Percentiles rank a stretch among this genome's conserved stretches.
Evolutionary conservation across 2,888 invertebrate genomes (phyloP).

Genomic region (Hydroisotoma schaefferi): DNA sequence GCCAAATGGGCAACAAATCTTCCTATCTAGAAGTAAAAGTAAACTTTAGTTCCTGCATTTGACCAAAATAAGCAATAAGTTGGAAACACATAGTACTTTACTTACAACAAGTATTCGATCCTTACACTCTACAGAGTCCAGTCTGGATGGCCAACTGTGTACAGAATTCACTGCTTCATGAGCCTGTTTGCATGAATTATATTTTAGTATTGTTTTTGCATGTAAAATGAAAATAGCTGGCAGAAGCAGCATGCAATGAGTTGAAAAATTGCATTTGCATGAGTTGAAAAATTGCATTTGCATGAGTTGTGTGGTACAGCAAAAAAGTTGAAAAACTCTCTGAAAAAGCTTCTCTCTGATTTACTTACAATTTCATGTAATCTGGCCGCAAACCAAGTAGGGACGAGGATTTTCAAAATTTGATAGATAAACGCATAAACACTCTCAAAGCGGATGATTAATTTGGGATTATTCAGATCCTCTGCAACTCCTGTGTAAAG

Average conservation of each 20-base stretch:
- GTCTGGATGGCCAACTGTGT: slow-evolving; percentile 31
- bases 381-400: slow-evolving; percentile 34
- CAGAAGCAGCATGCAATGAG: no score
- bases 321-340: no score
- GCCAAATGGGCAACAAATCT: slow-evolving; percentile 30
- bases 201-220: no score
- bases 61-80: no score
- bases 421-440: slow-evolving; percentile 29
- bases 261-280: no score
- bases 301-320: no score
- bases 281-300: no score
- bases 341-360: no score
- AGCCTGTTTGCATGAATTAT: no score
- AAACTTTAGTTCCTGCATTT: not conserved
- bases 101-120: slow-evolving; percentile 35
- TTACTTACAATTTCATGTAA: slow-evolving; percentile 37
- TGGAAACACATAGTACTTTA: no score
- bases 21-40: slow-evolving; percentile 22
- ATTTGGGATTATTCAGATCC: slow-evolving; percentile 21
- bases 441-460: slow-evolving; percentile 20
- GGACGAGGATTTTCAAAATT: slow-evolving; percentile 30
- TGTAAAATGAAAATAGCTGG: not conserved
- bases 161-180: slow-evolving; percentile 24
- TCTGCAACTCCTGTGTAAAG: slow-evolving; percentile 26
- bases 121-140: slow-evolving; percentile 13